Percentiles rank a stretch among this genome's conserved stretches.
These are phyloP conservation scores for Coendou prehensilis DNA, from an alignment of 2,797 vertebrate genomes.

Conservation along the genomic window DNA sequence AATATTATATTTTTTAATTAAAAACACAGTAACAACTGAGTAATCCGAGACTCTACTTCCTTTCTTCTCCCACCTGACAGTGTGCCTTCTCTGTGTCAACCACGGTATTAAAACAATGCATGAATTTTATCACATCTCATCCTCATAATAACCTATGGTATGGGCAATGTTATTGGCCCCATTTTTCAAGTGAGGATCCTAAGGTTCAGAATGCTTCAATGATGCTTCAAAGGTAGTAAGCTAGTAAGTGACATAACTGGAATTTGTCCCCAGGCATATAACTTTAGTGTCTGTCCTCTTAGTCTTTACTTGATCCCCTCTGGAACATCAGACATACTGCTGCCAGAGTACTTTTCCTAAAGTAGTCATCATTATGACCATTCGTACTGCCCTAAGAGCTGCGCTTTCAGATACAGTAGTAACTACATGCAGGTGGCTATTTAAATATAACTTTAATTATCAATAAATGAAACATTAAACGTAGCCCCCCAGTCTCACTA, in stretches of 20 bases:
- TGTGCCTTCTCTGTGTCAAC: neutral
- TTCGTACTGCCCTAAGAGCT: neutral
- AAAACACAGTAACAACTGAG: conserved; percentile 7
- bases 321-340: neutral
- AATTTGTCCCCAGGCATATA: conserved; percentile 25
- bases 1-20: conserved; percentile 35
- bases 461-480: conserved; percentile 57
- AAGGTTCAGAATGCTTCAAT: neutral
- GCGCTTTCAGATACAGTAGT: neutral
- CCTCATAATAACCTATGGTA: neutral
- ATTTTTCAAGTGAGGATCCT: conserved; percentile 21
- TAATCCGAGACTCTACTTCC: neutral
- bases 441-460: conserved; percentile 55
- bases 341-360: conserved; percentile 21
- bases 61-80: neutral
- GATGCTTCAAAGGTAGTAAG: neutral
- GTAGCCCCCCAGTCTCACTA: conserved; percentile 4
- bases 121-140: neutral
- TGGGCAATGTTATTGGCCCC: neutral
- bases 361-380: neutral
- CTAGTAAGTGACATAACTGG: conserved; percentile 21
- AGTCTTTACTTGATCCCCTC: neutral
- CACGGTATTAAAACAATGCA: conserved; percentile 27
- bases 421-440: neutral
- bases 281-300: neutral